Percentiles rank a stretch among this genome's conserved stretches.
These are phyloP conservation scores for Enteromius afrohamiltoni DNA, from an alignment of 2,797 vertebrate genomes.

Conservation along the genomic window DNA sequence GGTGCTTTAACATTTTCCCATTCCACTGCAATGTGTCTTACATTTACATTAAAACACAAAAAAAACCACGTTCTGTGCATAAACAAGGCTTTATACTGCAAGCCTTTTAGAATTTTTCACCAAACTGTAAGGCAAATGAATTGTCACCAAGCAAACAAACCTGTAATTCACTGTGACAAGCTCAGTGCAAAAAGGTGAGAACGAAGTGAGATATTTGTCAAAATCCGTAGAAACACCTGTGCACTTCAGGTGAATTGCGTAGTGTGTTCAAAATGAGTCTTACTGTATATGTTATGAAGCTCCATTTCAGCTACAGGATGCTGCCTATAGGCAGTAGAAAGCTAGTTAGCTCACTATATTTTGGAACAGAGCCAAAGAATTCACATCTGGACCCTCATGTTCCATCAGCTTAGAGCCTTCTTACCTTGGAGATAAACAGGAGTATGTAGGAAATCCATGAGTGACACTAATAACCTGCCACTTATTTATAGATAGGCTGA, in stretches of 20 bases:
- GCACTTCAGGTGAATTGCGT: background rate
- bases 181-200: background rate
- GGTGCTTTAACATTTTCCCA: background rate
- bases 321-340: background rate
- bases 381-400: conserved; percentile 33
- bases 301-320: background rate
- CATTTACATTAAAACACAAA: background rate
- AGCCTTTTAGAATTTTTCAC: background rate
- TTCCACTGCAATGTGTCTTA: background rate
- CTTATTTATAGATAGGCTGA: conserved; percentile 18
- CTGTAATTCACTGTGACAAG: background rate
- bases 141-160: background rate
- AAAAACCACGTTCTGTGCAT: background rate
- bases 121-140: background rate
- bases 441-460: conserved; percentile 2
- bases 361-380: background rate
- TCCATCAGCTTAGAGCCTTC: background rate
- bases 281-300: background rate
- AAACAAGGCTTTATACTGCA: background rate
- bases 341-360: background rate
- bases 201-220: background rate
- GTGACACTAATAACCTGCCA: conserved; percentile 30
- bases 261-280: background rate
- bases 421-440: conserved; percentile 2
- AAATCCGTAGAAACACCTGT: background rate